Percentiles rank a stretch among this genome's conserved stretches.
Evolutionary conservation across 2,113 vertebrate genomes (phyloP).

Genomic region (Uria lomvia): DNA sequence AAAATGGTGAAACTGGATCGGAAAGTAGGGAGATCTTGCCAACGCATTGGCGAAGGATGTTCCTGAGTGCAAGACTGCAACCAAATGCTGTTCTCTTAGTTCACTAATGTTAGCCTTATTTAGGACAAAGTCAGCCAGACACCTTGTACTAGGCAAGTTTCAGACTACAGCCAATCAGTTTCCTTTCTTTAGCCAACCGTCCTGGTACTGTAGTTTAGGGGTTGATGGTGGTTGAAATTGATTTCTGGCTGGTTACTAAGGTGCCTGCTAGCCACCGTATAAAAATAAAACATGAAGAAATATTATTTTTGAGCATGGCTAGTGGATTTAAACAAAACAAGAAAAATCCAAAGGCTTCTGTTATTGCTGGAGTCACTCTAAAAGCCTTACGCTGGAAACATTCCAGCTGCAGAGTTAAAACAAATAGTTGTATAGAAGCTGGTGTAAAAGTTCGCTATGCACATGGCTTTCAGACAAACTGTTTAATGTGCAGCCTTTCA

Average conservation of each 20-base stretch:
- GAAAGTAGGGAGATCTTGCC: slow-evolving; percentile 98
- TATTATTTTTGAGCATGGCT: slow-evolving; percentile 80
- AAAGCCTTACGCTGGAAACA: slow-evolving; percentile 79
- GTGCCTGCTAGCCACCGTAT: slow-evolving; percentile 81
- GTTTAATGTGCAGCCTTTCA: slow-evolving; percentile 74
- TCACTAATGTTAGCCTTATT: slow-evolving; percentile 89
- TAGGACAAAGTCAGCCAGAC: slow-evolving; percentile 87
- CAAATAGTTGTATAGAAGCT: slow-evolving; percentile 67
- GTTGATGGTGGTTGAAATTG: slow-evolving; percentile 80
- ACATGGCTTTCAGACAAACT: slow-evolving; percentile 71
- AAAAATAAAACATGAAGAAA: slow-evolving; percentile 80
- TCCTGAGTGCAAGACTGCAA: slow-evolving; percentile 86
- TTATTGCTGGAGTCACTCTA: slow-evolving; percentile 80
- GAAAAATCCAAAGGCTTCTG: slow-evolving; percentile 73
- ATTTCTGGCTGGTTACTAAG: slow-evolving; percentile 84
- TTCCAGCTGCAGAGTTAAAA: slow-evolving; percentile 74
- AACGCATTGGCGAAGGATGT: slow-evolving; percentile 97
- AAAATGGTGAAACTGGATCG: slow-evolving; percentile 99
- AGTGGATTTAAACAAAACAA: slow-evolving; percentile 79
- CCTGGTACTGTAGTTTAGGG: slow-evolving; percentile 85
- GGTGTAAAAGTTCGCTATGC: slow-evolving; percentile 70
- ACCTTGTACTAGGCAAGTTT: slow-evolving; percentile 85
- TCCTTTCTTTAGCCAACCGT: slow-evolving; percentile 81
- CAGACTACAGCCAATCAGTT: slow-evolving; percentile 84
- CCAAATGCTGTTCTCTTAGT: slow-evolving; percentile 82